A percentile compares a stretch with the other conserved stretches of the same genome.
These are phyloP conservation scores for Hybos culiciformis DNA, from an alignment of 2,888 invertebrate species.

Conservation along the genomic window DNA sequence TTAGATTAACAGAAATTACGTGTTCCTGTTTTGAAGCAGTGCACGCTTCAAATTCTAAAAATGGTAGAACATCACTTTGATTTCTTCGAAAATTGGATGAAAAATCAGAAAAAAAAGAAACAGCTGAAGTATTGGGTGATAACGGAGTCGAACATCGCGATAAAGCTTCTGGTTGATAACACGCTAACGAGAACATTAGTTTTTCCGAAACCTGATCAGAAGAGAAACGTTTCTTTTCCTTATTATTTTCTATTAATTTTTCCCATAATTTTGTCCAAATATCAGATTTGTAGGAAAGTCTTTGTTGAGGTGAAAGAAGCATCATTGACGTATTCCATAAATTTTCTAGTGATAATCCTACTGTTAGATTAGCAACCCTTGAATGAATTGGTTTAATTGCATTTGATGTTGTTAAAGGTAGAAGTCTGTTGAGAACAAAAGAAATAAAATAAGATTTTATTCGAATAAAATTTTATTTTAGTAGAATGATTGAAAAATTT, in stretches of 20 bases:
- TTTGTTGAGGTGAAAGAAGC: conserved; percentile 69
- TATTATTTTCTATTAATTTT: conserved; percentile 46
- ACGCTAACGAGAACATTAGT: conserved; percentile 62
- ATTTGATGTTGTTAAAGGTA: conserved; percentile 52
- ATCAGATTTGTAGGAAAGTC: conserved; percentile 67
- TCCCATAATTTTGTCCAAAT: conserved; percentile 75
- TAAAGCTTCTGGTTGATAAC: conserved; percentile 75
- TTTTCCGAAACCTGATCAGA: conserved; percentile 63
- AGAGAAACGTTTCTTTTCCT: conserved; percentile 47
- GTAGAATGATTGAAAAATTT: too few species aligned
- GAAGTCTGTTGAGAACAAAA: too few species aligned
- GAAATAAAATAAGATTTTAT: too few species aligned
- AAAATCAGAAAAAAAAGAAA: conserved; percentile 36
- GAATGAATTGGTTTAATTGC: conserved; percentile 32
- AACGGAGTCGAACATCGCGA: conserved; percentile 75
- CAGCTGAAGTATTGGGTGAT: conserved; percentile 49
- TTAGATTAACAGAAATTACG: conserved; percentile 71
- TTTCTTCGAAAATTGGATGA: conserved; percentile 33
- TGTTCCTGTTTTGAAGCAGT: conserved; percentile 82
- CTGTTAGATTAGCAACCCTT: conserved; percentile 37
- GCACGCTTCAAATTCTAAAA: conserved; percentile 69
- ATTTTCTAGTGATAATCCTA: conserved; percentile 58
- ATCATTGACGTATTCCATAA: conserved; percentile 72
- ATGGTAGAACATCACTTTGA: conserved; percentile 52
- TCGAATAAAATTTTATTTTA: too few species aligned